Conservation (phyloP, 2,797 vertebrate species). For the Thaleichthys pacificus region DNA sequence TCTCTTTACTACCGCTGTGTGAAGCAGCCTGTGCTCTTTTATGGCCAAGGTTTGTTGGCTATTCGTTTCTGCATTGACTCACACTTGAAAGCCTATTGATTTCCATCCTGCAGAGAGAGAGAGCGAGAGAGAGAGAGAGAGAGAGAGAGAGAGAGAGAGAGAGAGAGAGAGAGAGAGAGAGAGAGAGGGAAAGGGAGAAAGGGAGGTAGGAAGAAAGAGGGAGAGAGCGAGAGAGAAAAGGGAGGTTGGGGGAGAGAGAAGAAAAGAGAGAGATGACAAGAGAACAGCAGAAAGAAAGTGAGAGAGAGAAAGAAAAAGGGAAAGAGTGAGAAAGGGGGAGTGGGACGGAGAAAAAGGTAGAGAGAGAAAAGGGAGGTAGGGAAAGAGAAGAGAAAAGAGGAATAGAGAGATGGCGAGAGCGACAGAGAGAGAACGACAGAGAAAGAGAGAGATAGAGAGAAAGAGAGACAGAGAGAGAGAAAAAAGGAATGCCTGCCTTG, state of each 20-base stretch:
- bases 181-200: neutral
- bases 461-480: constrained; percentile 33
- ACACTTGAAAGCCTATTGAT: constrained; percentile 68
- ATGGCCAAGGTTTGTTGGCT: constrained; percentile 56
- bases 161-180: neutral
- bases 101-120: constrained; percentile 44
- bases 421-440: constrained; percentile 27
- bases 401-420: constrained; percentile 25
- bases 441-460: neutral
- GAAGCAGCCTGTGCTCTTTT: constrained; percentile 51
- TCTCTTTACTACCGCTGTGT: constrained; percentile 47
- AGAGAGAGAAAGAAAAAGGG: constrained; percentile 19
- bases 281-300: neutral
- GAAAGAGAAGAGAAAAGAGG: neutral
- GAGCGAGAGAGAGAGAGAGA: constrained; percentile 25
- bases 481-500: constrained; percentile 23
- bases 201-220: neutral
- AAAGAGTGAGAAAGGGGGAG: constrained; percentile 2
- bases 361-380: neutral
- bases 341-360: neutral
- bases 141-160: constrained; percentile 37
- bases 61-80: constrained; percentile 68
- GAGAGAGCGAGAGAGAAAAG: neutral
- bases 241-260: neutral
- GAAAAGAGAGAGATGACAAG: neutral